Conservation (phyloP, 2,113 vertebrate species). For the Pterocles orientalis region DNA sequence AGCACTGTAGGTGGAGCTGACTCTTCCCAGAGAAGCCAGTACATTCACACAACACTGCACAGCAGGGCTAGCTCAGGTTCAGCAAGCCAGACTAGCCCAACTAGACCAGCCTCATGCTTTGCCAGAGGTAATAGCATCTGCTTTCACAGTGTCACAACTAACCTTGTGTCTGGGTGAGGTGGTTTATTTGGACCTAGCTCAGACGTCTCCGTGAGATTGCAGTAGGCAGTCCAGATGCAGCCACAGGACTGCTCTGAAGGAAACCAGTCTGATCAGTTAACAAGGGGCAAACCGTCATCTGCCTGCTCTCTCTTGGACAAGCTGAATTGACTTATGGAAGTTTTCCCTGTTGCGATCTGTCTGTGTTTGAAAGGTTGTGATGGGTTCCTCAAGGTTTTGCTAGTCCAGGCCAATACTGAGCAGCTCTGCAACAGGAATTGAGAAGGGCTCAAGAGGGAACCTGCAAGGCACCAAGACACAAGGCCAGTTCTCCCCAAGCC, state of each 20-base stretch:
- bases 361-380: not conserved
- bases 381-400: not conserved
- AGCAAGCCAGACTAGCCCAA: not conserved
- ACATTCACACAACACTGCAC: fast-evolving
- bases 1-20: not conserved
- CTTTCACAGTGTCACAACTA: not conserved
- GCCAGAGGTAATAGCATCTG: not conserved
- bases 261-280: not conserved
- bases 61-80: not conserved
- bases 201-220: not conserved
- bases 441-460: not conserved
- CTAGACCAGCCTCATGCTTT: not conserved
- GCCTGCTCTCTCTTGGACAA: not conserved
- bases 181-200: not conserved
- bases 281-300: not conserved
- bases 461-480: fast-evolving
- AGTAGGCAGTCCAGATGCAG: not conserved
- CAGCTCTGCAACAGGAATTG: not conserved
- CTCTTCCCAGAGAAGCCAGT: not conserved
- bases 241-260: not conserved
- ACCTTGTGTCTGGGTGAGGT: not conserved
- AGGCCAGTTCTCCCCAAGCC: not conserved
- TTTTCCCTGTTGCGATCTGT: not conserved
- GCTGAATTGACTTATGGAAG: not conserved
- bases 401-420: not conserved